phyloP scores from a whole-genome alignment of 1,140 invertebrate species.

The Ceratitis capitata region DNA sequence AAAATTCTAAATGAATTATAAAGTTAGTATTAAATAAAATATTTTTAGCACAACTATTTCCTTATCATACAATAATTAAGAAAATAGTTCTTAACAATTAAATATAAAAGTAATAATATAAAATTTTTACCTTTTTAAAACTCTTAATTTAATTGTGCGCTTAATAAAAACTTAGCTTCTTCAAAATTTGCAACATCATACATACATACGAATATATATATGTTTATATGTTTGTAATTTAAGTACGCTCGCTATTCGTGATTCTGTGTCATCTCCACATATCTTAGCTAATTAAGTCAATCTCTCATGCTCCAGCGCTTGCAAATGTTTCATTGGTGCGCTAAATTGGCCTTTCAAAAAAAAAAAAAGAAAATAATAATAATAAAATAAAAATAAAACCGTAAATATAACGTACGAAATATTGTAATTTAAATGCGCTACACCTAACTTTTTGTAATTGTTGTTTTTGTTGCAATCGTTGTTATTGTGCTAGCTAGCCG shows the following conservation, averaged over 20 bases:
- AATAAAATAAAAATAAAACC: background rate
- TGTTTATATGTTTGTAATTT: no score
- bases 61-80: no score
- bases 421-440: background rate
- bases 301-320: slow-evolving; percentile 27
- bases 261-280: background rate
- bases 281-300: slow-evolving; percentile 16
- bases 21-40: no score
- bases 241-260: background rate
- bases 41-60: no score
- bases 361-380: background rate
- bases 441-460: background rate
- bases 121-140: background rate
- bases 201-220: no score
- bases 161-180: background rate
- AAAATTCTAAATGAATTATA: no score
- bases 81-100: no score
- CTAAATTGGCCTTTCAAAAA: background rate
- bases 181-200: background rate
- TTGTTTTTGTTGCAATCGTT: background rate
- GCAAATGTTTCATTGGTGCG: background rate
- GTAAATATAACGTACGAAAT: background rate
- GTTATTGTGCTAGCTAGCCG: background rate
- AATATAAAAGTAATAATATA: no score
- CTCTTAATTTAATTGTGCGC: background rate